These are phyloP conservation scores for Pogona vitticeps DNA, from an alignment of 2,113 vertebrate genomes.

Conservation along the genomic window DNA sequence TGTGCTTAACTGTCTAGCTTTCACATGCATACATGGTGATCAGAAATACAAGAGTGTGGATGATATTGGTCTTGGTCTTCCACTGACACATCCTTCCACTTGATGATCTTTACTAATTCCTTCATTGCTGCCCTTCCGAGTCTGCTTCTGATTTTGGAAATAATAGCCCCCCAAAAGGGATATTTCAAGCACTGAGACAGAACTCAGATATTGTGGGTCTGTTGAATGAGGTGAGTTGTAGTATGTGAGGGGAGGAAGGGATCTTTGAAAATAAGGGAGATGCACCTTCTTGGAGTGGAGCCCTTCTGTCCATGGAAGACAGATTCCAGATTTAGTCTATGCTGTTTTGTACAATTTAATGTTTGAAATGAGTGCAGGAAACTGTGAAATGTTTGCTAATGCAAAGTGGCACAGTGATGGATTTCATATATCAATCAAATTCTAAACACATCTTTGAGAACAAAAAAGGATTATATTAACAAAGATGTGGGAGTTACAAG, in stretches of 20 bases:
- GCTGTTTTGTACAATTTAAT: background rate
- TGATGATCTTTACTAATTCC: no score
- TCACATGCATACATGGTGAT: no score
- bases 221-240: background rate
- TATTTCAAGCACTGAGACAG: no score
- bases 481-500: background rate
- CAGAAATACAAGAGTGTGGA: no score
- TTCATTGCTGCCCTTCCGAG: no score
- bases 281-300: no score
- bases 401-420: background rate
- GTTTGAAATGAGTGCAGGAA: background rate
- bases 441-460: constrained; percentile 2
- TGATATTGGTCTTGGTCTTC: no score
- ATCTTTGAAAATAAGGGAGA: background rate
- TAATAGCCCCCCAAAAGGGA: no score
- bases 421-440: constrained; percentile 7
- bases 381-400: background rate
- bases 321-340: background rate
- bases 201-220: no score
- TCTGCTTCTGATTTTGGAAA: no score
- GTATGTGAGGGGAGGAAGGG: background rate
- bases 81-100: no score
- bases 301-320: background rate
- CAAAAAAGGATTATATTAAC: constrained; percentile 1
- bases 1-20: no score